These are phyloP conservation scores for Noctuana brunneofusca DNA, from an alignment of 2,888 invertebrate genomes.

Conservation along the genomic window DNA sequence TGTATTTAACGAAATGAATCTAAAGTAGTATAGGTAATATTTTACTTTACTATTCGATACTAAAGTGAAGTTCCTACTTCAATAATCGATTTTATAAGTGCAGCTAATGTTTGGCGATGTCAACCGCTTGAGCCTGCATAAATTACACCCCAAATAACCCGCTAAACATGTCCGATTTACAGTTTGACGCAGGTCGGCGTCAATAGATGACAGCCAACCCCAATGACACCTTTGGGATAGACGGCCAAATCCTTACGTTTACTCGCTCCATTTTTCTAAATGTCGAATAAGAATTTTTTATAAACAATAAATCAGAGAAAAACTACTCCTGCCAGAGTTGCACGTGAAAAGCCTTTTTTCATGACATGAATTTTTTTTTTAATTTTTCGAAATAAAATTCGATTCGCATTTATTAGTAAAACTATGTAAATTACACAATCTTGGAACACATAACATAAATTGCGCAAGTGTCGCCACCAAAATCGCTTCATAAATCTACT, in stretches of 20 bases:
- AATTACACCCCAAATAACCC: constrained; percentile 6
- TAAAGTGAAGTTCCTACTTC: too few relatives aligned
- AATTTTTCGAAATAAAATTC: not conserved
- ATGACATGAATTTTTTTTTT: not conserved
- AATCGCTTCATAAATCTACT: constrained; percentile 56
- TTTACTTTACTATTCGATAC: too few relatives aligned
- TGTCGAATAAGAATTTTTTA: not conserved
- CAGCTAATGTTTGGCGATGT: constrained; percentile 5
- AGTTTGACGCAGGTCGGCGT: constrained; percentile 17
- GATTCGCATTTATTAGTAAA: not conserved
- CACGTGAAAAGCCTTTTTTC: not conserved
- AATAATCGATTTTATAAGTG: not conserved
- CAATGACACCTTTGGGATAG: not conserved
- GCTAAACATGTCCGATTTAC: constrained; percentile 1
- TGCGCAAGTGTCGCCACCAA: constrained; percentile 21
- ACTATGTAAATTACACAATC: not conserved
- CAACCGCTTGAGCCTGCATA: constrained; percentile 8
- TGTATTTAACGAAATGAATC: too few relatives aligned
- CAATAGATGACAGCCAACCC: constrained; percentile 16
- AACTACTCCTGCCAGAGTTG: too few relatives aligned
- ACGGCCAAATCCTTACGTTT: not conserved
- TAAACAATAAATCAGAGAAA: not conserved
- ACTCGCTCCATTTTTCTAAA: not conserved
- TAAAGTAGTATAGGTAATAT: too few relatives aligned
- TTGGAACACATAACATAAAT: constrained; percentile 2